Evolutionary conservation across 1,140 invertebrate genomes (phyloP), one percentile per base, ranked within the genome.

Genomic region (Tetragonula clypearis): DNA sequence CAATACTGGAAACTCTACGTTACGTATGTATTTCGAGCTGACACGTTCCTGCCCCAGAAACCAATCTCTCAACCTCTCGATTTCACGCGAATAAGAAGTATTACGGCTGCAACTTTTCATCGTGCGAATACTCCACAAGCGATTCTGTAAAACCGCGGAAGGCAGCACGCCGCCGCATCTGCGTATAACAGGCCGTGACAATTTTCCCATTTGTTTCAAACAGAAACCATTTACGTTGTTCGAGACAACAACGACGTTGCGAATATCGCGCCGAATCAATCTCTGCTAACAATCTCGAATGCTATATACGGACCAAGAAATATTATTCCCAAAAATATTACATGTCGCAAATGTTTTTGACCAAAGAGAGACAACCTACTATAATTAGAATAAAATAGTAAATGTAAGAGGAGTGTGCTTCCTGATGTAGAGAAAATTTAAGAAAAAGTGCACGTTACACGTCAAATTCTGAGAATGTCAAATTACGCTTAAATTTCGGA

Each of bases 91-190:
- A 49, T n/a, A 62, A 53, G 68, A 79, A 55, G 35, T 69, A 71
- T 73, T 73, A 84, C 69, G 41, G 15, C 41, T 12, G 82, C 58
- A 56, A 80, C 77, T 74, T 85, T 85, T 80, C 83, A 80, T 73
- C 14, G 77, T 19, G 58, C 35, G 78, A 80, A 85, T 19, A 60
- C 68, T 74, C 23, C 78, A 53, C 69, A 14, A 49, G 78, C 60
- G 81, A 80, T 75, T 58, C 60, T 60, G 53, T 62, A 74, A 85
- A 81, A 85, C 78, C 83, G 78, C 83, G 81, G 23, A 69, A 35
- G 23, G 55, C 71, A 74, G 69, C 74, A 66, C 15, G 53, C 83
- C 30, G 30, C 30, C 60, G 53, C 60, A 35, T 62, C 82, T 35
- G 60, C 53, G 74, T 58, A 41, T 6, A 23, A n/a, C 71, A 74